These are phyloP conservation scores for Subacronicta megacephala DNA, from an alignment of 2,888 invertebrate genomes.

Conservation along the genomic window DNA sequence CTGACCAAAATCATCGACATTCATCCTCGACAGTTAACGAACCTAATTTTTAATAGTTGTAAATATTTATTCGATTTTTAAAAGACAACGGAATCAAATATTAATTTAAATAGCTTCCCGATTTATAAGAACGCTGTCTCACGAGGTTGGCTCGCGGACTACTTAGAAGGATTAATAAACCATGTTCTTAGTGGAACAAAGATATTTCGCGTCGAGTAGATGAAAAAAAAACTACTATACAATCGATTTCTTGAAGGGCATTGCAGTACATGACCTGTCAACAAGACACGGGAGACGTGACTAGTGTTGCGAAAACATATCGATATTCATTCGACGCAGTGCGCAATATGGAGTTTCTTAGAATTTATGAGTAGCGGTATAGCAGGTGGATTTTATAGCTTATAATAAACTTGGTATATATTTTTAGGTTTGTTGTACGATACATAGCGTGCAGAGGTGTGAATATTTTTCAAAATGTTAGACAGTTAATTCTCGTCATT, in stretches of 20 bases:
- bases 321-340: constrained; percentile 62
- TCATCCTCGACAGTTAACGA: constrained; percentile 30
- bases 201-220: constrained; percentile 24
- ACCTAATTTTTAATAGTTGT: constrained; percentile 33
- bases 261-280: constrained; percentile 56
- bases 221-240: constrained; percentile 39
- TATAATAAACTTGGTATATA: constrained; percentile 51
- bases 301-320: constrained; percentile 65
- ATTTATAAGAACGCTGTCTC: constrained; percentile 39
- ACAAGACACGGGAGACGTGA: constrained; percentile 60
- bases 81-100: constrained; percentile 51
- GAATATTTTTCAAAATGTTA: constrained; percentile 19
- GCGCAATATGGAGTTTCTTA: constrained; percentile 62
- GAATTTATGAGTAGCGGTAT: constrained; percentile 63
- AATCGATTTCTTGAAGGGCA: constrained; percentile 34
- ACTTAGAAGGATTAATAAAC: constrained; percentile 12
- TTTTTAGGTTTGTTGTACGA: constrained; percentile 31
- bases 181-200: constrained; percentile 15
- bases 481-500: constrained; percentile 25
- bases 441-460: not conserved
- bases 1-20: constrained; percentile 42
- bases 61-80: constrained; percentile 51
- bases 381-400: constrained; percentile 60
- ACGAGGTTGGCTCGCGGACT: constrained; percentile 22
- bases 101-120: constrained; percentile 43